These are phyloP conservation scores for Xestia c-nigrum DNA, from an alignment of 2,888 invertebrate species.

Conservation along the genomic window DNA sequence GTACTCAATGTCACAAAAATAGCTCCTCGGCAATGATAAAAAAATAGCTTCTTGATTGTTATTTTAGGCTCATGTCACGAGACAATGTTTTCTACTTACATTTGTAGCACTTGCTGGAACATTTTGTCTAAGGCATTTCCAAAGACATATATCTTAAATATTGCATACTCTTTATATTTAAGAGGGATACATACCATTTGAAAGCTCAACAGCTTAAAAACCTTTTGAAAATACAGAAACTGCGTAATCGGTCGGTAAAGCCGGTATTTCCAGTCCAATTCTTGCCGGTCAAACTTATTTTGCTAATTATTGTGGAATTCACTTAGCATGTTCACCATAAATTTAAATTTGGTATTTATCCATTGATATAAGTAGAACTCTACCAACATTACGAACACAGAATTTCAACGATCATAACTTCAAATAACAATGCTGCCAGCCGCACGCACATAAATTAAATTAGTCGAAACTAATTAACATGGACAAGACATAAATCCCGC, in stretches of 20 bases:
- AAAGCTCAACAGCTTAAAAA: background rate
- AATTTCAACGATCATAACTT: conserved; percentile 30
- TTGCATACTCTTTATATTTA: background rate
- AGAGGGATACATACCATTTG: background rate
- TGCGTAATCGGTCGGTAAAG: no score
- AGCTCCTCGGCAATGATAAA: background rate
- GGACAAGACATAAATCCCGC: conserved; percentile 32
- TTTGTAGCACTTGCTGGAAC: background rate
- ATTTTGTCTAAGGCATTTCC: background rate
- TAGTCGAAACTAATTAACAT: conserved; percentile 46
- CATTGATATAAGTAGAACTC: background rate
- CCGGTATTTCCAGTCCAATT: background rate
- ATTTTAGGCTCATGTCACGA: background rate
- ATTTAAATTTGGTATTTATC: conserved; percentile 3
- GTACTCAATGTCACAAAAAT: background rate
- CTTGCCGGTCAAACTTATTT: background rate
- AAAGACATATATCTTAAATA: background rate
- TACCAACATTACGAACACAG: background rate
- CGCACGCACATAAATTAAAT: conserved; percentile 52
- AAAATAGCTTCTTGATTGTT: background rate
- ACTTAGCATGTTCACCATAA: background rate
- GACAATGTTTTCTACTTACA: background rate
- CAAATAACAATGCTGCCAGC: conserved; percentile 44
- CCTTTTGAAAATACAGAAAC: no score
- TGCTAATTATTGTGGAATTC: background rate